A percentile compares a stretch with the other conserved stretches of the same genome.
phyloP scores from a whole-genome alignment of 2,797 vertebrate genomes.

The Phalloptychus januarius region DNA sequence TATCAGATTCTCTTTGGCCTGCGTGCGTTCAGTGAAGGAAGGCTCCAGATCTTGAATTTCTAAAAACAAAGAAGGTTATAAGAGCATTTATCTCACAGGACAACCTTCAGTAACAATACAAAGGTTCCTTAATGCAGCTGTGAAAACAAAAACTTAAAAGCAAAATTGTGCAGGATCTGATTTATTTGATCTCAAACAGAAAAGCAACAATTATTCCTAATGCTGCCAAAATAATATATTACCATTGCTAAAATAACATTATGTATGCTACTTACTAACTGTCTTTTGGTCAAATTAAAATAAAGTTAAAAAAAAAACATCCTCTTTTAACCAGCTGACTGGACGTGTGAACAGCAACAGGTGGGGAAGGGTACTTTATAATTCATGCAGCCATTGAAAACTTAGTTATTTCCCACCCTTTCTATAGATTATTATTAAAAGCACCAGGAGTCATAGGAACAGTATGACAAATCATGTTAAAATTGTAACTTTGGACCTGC shows the following conservation, averaged over 20 bases:
- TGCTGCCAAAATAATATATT: not conserved
- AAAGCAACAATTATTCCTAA: not conserved
- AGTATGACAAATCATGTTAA: not conserved
- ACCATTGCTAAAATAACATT: not conserved
- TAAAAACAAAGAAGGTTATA: constrained; percentile 20
- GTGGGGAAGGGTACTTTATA: not conserved
- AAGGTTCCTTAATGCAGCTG: not conserved
- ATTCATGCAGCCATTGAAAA: not conserved
- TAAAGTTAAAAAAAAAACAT: not conserved
- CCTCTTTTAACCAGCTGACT: not conserved
- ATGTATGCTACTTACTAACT: not conserved
- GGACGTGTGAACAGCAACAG: not conserved
- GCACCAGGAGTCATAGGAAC: not conserved
- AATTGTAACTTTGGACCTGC: not conserved
- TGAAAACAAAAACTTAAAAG: not conserved
- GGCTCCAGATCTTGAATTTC: constrained; percentile 29
- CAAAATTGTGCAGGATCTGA: not conserved
- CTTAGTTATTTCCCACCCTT: not conserved
- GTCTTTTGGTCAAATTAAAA: not conserved
- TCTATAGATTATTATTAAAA: not conserved
- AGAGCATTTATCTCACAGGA: not conserved
- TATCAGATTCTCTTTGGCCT: constrained; percentile 15
- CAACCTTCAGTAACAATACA: not conserved
- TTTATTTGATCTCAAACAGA: not conserved
- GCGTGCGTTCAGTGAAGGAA: constrained; percentile 10